Base-by-base conservation (phyloP, 2,797 vertebrate genomes). In the Limosa lapponica region DNA sequence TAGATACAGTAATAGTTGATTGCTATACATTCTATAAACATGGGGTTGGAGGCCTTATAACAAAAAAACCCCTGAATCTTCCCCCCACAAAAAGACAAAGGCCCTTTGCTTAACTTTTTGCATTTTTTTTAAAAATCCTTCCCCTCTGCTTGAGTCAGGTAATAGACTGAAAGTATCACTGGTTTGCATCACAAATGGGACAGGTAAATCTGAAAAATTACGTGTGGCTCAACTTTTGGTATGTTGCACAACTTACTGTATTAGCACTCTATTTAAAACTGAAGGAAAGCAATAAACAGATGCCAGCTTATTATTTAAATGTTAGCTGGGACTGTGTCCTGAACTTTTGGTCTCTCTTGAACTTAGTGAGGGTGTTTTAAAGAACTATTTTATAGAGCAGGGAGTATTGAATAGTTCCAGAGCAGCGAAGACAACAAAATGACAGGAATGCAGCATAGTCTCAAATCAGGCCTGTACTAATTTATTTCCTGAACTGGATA, bases 251-350 rank as follows among this genome's bases (percentile, higher is more conserved):
- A 67, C 65, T 67, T 71, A 71, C 65, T 86, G 72, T 46, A 74
- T 81, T 86, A 88, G 61, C 49, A 59, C 28, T 49, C 34, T 37
- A 90, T 93, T 82, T 86, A 89, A 93, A 96, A 74, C 44, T 87
- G 81, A 89, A 19, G 3, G 70, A 90, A 93, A 93, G 46, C 41
- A 88, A 48, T 23, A 65, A 91, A 69, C 13, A 88, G 49, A 92
- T 69, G 66, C 27, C 65, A 78, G 14, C 27, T 81, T 78, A 71
- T 83, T 90, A 86, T 61, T 93, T 81, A 55, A 77, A 79, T 6
- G 28, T 72, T 74, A 82, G 52, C 77, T 86, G 36, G 2, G 8
- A 69, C 51, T 75, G 22, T 36, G 44, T n/a, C 73, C 58, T 74
- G n/a, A 74, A 58, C 49, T 86, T 91, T 28, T 39, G 4, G 20